Base-by-base conservation (phyloP, 23 tunicate genomes). In the Clavelina lepadiformis region DNA sequence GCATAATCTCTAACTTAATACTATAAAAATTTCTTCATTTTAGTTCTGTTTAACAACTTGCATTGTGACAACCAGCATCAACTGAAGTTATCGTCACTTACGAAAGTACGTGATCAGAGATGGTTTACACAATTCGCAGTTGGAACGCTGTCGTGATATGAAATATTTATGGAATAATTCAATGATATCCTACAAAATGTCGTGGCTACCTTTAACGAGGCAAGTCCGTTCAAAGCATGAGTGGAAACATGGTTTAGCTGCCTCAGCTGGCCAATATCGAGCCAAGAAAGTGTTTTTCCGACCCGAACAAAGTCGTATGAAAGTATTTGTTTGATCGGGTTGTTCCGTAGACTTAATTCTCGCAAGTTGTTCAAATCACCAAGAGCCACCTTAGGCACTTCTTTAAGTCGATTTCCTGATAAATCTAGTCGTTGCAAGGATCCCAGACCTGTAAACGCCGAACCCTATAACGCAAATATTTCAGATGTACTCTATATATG, bases 181-280 rank as follows among this genome's bases (percentile, higher is more conserved):
- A n/a, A n/a, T n/a, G n/a, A n/a, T n/a, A n/a, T n/a, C n/a, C n/a
- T n/a, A n/a, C n/a, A n/a, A n/a, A n/a, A n/a, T n/a, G n/a, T n/a
- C 7, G 19, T 5, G 19, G 44, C 20, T 26, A 72, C 95, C 95
- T 72, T 25, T 26, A 86, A 58, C 8, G 34, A 56, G 31, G 31
- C 51, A 51, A 86, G 47, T 5, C 76, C 85, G 29, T 31, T 34
- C 25, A 86, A 72, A 1, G 81, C 80, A 2, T 65, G 56, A 0
- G 35, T 36, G 19, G 95, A 86, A 1, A 86, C 53, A 26, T 55
- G 49, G 31, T 38, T 77, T 27, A 86, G 64, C 18, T 66, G 63
- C 31, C 80, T 41, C n/a, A 86, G 69, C 29, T 78, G 81, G 21
- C 95, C 80, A 13, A 86, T 29, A 36, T 86, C 95, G 8, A 86